These are phyloP conservation scores for Rhynchonycteris naso DNA, from an alignment of 2,797 vertebrate genomes.

Conservation along the genomic window DNA sequence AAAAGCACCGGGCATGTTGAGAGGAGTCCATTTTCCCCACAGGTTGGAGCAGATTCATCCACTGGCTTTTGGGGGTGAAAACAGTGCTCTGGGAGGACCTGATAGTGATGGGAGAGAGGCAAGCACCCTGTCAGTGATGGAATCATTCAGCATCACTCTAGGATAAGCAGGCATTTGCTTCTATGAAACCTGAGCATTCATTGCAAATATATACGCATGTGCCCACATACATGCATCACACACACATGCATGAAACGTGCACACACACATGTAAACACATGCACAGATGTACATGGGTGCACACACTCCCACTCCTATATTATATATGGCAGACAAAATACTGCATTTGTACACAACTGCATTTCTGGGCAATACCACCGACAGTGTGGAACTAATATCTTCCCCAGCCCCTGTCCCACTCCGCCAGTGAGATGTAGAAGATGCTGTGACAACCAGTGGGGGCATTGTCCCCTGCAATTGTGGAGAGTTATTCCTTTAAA, in stretches of 20 bases:
- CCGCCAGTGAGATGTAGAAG: not conserved
- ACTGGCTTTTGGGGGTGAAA: not conserved
- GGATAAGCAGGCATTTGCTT: not conserved
- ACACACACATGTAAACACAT: not conserved
- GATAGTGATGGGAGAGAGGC: not conserved
- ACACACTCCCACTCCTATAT: not conserved
- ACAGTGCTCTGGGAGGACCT: not conserved
- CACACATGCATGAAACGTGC: not conserved
- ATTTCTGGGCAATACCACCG: too few species aligned
- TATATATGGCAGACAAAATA: not conserved
- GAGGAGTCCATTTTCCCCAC: not conserved
- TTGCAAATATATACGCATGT: not conserved
- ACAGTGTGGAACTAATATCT: not conserved
- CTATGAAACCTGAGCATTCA: not conserved
- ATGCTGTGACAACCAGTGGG: not conserved
- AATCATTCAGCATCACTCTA: not conserved
- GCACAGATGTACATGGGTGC: not conserved
- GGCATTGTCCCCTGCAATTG: not conserved
- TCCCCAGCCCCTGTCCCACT: not conserved
- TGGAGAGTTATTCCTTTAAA: not conserved
- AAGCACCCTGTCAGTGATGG: not conserved
- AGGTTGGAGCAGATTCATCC: not conserved
- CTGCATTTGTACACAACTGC: not conserved
- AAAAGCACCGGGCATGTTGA: not conserved
- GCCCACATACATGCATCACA: accelerated